Conservation (phyloP, 2,113 vertebrate species). For the Melanocharis versteri region DNA sequence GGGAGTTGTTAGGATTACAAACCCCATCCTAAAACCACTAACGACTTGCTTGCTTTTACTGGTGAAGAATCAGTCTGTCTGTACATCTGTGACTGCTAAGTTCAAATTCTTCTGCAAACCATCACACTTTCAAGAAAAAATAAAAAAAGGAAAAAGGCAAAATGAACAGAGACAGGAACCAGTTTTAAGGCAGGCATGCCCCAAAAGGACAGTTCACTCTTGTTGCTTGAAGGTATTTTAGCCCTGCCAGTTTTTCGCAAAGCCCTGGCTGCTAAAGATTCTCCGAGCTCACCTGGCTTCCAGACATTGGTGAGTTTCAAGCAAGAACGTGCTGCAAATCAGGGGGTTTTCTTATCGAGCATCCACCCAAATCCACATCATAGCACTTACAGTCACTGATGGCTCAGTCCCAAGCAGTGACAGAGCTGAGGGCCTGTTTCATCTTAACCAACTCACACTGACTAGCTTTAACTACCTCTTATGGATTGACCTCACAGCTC, state of each 20-base stretch:
- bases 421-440: neutral
- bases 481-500: neutral
- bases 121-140: neutral
- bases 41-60: neutral
- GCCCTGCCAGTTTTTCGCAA: neutral
- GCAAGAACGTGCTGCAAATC: neutral
- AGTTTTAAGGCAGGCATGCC: neutral
- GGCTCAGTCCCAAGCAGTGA: constrained; percentile 15
- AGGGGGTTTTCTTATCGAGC: neutral
- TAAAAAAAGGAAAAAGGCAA: neutral
- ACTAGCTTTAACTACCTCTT: constrained; percentile 6
- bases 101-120: neutral
- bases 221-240: neutral
- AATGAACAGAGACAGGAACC: neutral
- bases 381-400: neutral
- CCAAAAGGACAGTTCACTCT: neutral
- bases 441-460: constrained; percentile 26
- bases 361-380: neutral
- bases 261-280: neutral
- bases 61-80: neutral
- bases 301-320: neutral
- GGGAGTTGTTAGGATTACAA: neutral
- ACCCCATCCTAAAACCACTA: neutral
- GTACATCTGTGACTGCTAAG: neutral
- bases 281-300: neutral